These are phyloP conservation scores for Forbesichthys papilliferus DNA, from an alignment of 2,113 vertebrate species.

Conservation along the genomic window DNA sequence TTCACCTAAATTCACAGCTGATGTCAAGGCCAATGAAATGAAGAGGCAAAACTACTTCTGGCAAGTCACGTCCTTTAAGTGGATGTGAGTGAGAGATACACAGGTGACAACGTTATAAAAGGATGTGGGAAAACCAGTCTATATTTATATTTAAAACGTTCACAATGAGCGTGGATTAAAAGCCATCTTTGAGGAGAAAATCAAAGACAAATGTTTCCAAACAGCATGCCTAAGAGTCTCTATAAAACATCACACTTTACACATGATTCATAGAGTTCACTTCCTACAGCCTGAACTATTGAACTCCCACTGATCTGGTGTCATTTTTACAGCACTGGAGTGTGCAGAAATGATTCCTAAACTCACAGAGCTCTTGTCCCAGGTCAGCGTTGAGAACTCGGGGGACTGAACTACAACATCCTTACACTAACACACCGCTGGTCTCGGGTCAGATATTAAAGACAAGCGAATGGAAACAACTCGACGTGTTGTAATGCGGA, in stretches of 20 bases:
- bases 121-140: background rate
- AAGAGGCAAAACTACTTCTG: too few relatives aligned
- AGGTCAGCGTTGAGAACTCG: conserved; percentile 35
- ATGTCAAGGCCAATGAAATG: too few relatives aligned
- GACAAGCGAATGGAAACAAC: conserved; percentile 37
- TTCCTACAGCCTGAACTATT: conserved; percentile 47
- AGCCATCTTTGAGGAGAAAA: background rate
- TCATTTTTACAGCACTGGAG: conserved; percentile 34
- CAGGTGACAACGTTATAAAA: conserved; percentile 21
- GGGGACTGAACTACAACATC: conserved; percentile 48
- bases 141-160: conserved; percentile 10
- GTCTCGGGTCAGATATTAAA: conserved; percentile 59
- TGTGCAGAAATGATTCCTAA: conserved; percentile 36
- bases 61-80: too few relatives aligned
- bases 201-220: conserved; percentile 10
- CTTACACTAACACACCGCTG: conserved; percentile 56
- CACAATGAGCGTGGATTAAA: conserved; percentile 6
- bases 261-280: conserved; percentile 10
- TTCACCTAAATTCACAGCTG: too few relatives aligned
- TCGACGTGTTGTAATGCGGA: conserved; percentile 10
- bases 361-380: conserved; percentile 47
- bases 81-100: background rate
- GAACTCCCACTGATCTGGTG: conserved; percentile 35
- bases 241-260: background rate
- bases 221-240: background rate